Evolutionary conservation across 2,888 invertebrate genomes (phyloP).

Genomic region (Coenonympha arcania): DNA sequence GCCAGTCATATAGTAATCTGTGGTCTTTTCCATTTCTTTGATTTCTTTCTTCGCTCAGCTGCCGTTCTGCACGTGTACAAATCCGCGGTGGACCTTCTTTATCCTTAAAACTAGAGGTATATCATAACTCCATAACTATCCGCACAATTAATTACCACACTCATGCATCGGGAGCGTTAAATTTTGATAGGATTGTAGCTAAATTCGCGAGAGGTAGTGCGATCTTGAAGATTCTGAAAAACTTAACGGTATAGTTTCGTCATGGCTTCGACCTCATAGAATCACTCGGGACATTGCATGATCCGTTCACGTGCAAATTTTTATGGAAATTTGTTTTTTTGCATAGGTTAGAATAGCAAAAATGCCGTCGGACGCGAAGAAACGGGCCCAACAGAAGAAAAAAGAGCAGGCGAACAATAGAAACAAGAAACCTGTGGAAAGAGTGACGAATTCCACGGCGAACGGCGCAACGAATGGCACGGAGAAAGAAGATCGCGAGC

Average conservation of each 20-base stretch:
- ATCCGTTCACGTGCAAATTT: constrained; percentile 26
- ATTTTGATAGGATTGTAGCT: too few species aligned
- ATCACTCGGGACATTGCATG: constrained; percentile 21
- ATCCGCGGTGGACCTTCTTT: constrained; percentile 61
- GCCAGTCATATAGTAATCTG: too few species aligned
- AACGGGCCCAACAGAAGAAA: constrained; percentile 97
- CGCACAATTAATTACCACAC: constrained; percentile 21
- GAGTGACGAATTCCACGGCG: constrained; percentile 68
- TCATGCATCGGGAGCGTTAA: too few species aligned
- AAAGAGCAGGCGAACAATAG: constrained; percentile 92
- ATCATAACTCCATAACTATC: constrained; percentile 39
- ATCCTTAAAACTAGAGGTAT: constrained; percentile 40
- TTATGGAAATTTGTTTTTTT: constrained; percentile 24
- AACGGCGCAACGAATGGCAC: constrained; percentile 69
- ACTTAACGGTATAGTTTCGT: constrained; percentile 13
- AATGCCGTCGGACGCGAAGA: constrained; percentile 99
- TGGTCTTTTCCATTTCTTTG: too few species aligned
- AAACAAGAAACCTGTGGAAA: constrained; percentile 69
- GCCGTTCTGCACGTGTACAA: constrained; percentile 72
- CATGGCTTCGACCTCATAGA: too few species aligned
- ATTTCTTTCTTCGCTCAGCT: constrained; percentile 54
- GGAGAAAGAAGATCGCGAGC: constrained; percentile 70
- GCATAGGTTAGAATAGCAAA: constrained; percentile 31
- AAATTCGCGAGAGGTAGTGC: too few species aligned
- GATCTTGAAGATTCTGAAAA: too few species aligned